Conservation (phyloP, 2,888 invertebrate species). For the Thereva unica region DNA sequence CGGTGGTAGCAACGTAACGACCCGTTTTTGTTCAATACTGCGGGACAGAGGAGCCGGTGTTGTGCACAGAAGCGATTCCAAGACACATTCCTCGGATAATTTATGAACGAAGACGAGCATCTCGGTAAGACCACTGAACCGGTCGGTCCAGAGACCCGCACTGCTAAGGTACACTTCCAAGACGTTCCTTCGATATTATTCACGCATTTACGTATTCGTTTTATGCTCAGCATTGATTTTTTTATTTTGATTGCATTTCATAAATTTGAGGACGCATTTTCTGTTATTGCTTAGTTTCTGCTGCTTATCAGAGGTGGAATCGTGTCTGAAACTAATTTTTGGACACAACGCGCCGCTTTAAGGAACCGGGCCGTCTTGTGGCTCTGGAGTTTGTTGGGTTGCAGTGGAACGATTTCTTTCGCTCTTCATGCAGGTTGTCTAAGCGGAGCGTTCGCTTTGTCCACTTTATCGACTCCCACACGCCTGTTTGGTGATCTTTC, state of each 20-base stretch:
- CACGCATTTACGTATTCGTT: slow-evolving; percentile 7
- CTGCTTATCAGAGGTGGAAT: slow-evolving; percentile 33
- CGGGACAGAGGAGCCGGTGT: not conserved
- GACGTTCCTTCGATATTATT: not conserved
- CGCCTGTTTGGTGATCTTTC: too few species aligned
- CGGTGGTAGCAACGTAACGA: slow-evolving; percentile 18
- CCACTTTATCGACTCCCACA: too few species aligned
- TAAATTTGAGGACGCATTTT: slow-evolving; percentile 22
- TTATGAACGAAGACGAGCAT: slow-evolving; percentile 24
- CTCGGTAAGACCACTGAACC: not conserved
- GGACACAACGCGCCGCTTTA: slow-evolving; percentile 37
- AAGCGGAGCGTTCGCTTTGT: too few species aligned
- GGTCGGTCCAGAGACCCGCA: too few species aligned
- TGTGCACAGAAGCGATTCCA: slow-evolving; percentile 34
- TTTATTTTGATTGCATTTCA: slow-evolving; percentile 21
- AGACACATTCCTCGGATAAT: slow-evolving; percentile 37
- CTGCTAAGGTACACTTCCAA: not conserved
- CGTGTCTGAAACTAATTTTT: slow-evolving; percentile 36
- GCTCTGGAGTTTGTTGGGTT: not conserved
- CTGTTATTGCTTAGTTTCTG: slow-evolving; percentile 17
- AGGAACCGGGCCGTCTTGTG: not conserved
- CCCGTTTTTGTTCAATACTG: slow-evolving; percentile 19
- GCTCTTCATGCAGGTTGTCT: too few species aligned
- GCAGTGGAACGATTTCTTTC: too few species aligned
- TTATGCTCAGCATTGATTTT: slow-evolving; percentile 21